Conservation (phyloP, 2,888 invertebrate genomes). For the Tenthredo scrophulariae region DNA sequence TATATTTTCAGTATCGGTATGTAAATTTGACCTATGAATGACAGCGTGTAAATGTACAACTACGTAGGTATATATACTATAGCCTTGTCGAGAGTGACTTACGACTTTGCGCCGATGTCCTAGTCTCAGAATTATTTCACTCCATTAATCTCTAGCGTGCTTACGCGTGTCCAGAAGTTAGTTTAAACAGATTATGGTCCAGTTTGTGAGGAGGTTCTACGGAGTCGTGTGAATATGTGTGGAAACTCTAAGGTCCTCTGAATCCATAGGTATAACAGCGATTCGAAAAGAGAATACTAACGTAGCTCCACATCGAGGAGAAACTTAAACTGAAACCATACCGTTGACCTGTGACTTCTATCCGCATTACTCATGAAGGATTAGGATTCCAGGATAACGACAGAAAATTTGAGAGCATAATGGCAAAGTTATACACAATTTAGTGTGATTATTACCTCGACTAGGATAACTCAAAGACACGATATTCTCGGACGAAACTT, state of each 20-base stretch:
- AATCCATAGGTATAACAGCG: background rate
- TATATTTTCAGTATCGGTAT: background rate
- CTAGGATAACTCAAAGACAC: slow-evolving; percentile 28
- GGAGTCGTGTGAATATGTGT: slow-evolving; percentile 8
- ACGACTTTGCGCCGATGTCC: background rate
- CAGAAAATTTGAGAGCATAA: background rate
- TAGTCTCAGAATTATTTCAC: slow-evolving; percentile 31
- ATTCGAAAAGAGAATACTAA: slow-evolving; percentile 62
- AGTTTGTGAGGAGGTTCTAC: slow-evolving; percentile 57
- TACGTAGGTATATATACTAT: background rate
- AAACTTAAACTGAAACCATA: slow-evolving; percentile 42
- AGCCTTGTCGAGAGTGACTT: slow-evolving; percentile 17
- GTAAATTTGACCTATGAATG: background rate
- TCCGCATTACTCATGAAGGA: background rate
- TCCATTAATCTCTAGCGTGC: slow-evolving; percentile 53
- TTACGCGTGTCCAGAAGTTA: slow-evolving; percentile 66
- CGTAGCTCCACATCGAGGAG: slow-evolving; percentile 72
- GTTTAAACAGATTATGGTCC: slow-evolving; percentile 75
- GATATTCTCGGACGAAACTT: slow-evolving; percentile 35
- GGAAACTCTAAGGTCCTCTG: background rate
- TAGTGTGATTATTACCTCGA: background rate
- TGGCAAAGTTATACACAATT: no score
- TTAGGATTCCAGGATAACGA: background rate
- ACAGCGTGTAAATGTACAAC: background rate
- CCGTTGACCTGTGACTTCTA: background rate